phyloP scores from a whole-genome alignment of 2,888 invertebrate species.

The Zonitis immaculata region DNA sequence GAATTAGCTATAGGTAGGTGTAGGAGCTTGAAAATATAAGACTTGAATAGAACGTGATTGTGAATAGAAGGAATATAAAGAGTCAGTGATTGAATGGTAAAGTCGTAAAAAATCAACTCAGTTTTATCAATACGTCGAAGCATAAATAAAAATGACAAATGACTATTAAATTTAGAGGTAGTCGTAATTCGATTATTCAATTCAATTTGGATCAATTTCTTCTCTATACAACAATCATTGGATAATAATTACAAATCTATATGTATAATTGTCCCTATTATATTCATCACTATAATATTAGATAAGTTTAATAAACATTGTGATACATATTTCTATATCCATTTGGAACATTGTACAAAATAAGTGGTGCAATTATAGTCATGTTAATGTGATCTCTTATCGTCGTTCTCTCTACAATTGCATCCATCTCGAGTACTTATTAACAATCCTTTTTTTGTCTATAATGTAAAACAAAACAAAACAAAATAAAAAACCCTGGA shows the following conservation, averaged over 20 bases:
- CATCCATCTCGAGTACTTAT: slow-evolving; percentile 17
- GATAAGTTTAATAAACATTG: too few relatives aligned
- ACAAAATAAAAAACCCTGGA: slow-evolving; percentile 7
- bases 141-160: slow-evolving; percentile 23
- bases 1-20: slow-evolving; percentile 14
- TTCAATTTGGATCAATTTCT: not conserved
- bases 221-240: too few relatives aligned
- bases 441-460: slow-evolving; percentile 4
- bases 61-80: slow-evolving; percentile 36
- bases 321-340: too few relatives aligned
- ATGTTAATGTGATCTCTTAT: slow-evolving; percentile 14
- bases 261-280: too few relatives aligned
- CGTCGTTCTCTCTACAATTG: slow-evolving; percentile 5
- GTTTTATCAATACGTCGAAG: slow-evolving; percentile 26
- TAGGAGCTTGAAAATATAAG: slow-evolving; percentile 8
- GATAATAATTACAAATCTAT: too few relatives aligned
- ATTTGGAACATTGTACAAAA: not conserved
- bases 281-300: too few relatives aligned
- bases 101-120: slow-evolving; percentile 34
- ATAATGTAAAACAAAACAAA: too few relatives aligned
- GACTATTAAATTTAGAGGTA: slow-evolving; percentile 26
- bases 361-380: slow-evolving; percentile 7
- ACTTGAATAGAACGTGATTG: slow-evolving; percentile 37
- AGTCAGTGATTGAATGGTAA: slow-evolving; percentile 34
- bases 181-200: not conserved